Evolutionary conservation across 2,797 vertebrate genomes (phyloP).

Genomic region (Spea hammondii): DNA sequence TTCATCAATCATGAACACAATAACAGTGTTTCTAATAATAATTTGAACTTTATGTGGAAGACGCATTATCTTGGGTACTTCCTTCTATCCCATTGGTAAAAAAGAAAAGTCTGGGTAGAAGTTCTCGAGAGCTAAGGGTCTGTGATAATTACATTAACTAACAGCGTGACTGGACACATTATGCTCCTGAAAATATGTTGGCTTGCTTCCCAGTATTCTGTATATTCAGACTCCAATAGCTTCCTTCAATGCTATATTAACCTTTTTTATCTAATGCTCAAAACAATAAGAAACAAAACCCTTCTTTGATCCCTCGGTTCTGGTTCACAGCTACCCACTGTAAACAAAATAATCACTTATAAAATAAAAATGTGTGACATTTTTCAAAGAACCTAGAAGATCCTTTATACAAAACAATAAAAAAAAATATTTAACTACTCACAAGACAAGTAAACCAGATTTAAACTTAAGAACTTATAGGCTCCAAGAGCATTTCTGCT

Average conservation of each 20-base stretch:
- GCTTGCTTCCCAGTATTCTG: conserved; percentile 5
- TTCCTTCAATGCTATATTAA: conserved; percentile 18
- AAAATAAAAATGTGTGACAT: too few relatives aligned
- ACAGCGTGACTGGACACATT: conserved; percentile 8
- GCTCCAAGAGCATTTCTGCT: too few relatives aligned
- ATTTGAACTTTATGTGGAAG: too few relatives aligned
- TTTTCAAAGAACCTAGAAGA: too few relatives aligned
- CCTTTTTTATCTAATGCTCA: conserved; percentile 9
- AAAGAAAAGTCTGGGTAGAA: neutral
- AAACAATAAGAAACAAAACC: conserved; percentile 8
- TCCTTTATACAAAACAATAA: neutral
- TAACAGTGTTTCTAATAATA: too few relatives aligned
- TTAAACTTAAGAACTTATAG: too few relatives aligned
- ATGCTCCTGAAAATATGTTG: conserved; percentile 13
- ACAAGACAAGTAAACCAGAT: too few relatives aligned
- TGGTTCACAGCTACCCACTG: neutral
- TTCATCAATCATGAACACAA: too few relatives aligned
- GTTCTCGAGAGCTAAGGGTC: neutral
- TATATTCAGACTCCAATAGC: conserved; percentile 4
- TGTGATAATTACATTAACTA: conserved; percentile 16
- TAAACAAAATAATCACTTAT: neutral
- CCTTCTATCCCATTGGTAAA: neutral
- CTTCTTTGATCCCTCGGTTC: neutral
- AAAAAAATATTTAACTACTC: neutral
- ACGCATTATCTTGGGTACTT: neutral